A percentile compares a stretch with the other conserved stretches of the same genome.
phyloP scores from a whole-genome alignment of 2,888 invertebrate genomes.

The Stegophylla sp. region DNA sequence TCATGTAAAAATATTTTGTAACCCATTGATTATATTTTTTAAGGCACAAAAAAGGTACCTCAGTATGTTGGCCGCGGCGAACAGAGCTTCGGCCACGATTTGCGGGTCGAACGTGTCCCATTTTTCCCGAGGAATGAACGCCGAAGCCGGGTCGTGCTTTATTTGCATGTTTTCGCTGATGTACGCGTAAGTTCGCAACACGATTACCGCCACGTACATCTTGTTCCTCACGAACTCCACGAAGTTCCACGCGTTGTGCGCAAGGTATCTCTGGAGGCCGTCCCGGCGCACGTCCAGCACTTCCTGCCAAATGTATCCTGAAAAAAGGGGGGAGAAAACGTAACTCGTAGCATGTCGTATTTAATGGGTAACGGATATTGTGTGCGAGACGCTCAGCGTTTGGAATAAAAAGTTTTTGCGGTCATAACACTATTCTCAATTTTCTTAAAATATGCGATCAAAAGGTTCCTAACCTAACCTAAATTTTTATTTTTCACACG shows the following conservation, averaged over 20 bases:
- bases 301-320: slow-evolving; percentile 91
- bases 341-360: background rate
- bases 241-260: slow-evolving; percentile 90
- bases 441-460: too few relatives aligned
- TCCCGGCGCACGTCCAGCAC: slow-evolving; percentile 87
- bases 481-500: too few relatives aligned
- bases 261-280: slow-evolving; percentile 83
- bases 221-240: slow-evolving; percentile 92
- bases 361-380: too few relatives aligned
- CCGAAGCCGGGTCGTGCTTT: slow-evolving; percentile 72
- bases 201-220: slow-evolving; percentile 78
- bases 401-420: too few relatives aligned
- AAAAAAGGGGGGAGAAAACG: background rate
- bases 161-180: slow-evolving; percentile 78
- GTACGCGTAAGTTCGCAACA: slow-evolving; percentile 76
- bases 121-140: slow-evolving; percentile 79
- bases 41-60: too few relatives aligned
- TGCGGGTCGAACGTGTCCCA: slow-evolving; percentile 96
- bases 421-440: too few relatives aligned
- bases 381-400: too few relatives aligned
- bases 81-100: slow-evolving; percentile 88
- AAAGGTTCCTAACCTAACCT: too few relatives aligned
- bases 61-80: slow-evolving; percentile 93
- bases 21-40: too few relatives aligned
- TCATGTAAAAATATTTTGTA: too few relatives aligned